A percentile compares a stretch with the other conserved stretches of the same genome.
Conservation (phyloP, 2,888 invertebrate genomes). For the Copidosoma aretas region DNA sequence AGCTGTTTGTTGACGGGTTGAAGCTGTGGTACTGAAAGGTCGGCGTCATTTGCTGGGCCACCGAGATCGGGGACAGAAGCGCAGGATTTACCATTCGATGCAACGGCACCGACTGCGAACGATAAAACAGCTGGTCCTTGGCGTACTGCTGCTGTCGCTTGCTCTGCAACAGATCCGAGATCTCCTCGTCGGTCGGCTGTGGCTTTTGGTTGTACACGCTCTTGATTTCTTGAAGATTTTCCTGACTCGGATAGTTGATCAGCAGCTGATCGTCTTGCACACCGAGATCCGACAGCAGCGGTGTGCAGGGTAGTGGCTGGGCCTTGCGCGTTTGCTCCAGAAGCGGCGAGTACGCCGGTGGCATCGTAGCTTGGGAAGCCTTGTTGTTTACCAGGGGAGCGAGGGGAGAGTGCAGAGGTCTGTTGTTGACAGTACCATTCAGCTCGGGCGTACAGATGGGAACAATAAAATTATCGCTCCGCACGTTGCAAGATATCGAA, state of each 20-base stretch:
- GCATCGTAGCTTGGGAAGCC: slow-evolving; percentile 47
- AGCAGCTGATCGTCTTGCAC: slow-evolving; percentile 53
- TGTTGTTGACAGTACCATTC: slow-evolving; percentile 28
- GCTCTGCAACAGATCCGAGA: slow-evolving; percentile 70
- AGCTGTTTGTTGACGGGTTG: slow-evolving; percentile 67
- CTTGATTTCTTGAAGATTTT: slow-evolving; percentile 57
- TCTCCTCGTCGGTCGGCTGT: slow-evolving; percentile 64
- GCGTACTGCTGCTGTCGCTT: slow-evolving; percentile 63
- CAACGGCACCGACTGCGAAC: slow-evolving; percentile 83
- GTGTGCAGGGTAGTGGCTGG: slow-evolving; percentile 37
- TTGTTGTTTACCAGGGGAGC: slow-evolving; percentile 45
- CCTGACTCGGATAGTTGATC: slow-evolving; percentile 60
- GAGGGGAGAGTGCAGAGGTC: slow-evolving; percentile 48
- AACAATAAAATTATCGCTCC: slow-evolving; percentile 56
- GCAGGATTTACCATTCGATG: slow-evolving; percentile 65
- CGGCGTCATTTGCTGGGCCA: slow-evolving; percentile 50
- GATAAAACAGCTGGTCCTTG: slow-evolving; percentile 58
- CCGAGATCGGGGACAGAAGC: slow-evolving; percentile 60
- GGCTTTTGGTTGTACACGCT: slow-evolving; percentile 49
- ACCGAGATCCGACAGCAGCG: slow-evolving; percentile 50
- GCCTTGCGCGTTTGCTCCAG: slow-evolving; percentile 39
- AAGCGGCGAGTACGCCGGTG: slow-evolving; percentile 8
- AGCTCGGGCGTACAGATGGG: slow-evolving; percentile 49
- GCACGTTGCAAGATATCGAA: slow-evolving; percentile 59
- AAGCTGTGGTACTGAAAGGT: slow-evolving; percentile 54